phyloP scores from a whole-genome alignment of 2,888 invertebrate species.

The Silvanus unidentatus region DNA sequence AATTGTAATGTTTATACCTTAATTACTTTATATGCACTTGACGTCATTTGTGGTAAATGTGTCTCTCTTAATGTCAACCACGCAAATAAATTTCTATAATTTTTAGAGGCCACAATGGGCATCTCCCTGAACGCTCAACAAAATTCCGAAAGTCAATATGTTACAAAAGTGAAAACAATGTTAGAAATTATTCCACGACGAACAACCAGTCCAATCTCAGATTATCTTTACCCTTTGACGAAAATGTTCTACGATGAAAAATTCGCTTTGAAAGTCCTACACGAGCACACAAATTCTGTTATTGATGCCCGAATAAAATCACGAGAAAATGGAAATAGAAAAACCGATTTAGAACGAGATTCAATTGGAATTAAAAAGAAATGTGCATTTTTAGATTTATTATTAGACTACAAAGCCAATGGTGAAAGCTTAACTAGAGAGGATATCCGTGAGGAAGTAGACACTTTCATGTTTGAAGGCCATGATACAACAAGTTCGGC shows the following conservation, averaged over 20 bases:
- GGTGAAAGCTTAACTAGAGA: constrained; percentile 53
- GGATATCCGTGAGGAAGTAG: constrained; percentile 62
- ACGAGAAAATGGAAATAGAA: background rate
- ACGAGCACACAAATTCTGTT: constrained; percentile 44
- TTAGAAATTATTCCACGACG: constrained; percentile 30
- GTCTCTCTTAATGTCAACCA: background rate
- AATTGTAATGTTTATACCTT: constrained; percentile 57
- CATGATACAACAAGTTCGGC: constrained; percentile 27
- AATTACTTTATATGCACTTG: constrained; percentile 55
- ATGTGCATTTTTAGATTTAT: constrained; percentile 61
- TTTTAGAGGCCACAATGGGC: constrained; percentile 79
- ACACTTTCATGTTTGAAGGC: constrained; percentile 66
- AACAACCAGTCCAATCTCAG: background rate
- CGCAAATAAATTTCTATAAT: background rate
- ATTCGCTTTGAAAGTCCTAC: constrained; percentile 47
- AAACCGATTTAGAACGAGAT: constrained; percentile 12
- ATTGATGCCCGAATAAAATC: constrained; percentile 12
- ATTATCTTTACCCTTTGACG: constrained; percentile 45
- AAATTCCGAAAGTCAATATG: constrained; percentile 63
- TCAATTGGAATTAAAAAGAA: constrained; percentile 56
- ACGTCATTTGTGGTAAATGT: constrained; percentile 56
- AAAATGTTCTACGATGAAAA: constrained; percentile 53
- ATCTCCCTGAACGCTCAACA: constrained; percentile 65
- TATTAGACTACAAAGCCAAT: constrained; percentile 56
- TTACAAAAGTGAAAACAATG: constrained; percentile 61